Conservation (phyloP, 2,888 invertebrate species). For the Monochamus alternatus region DNA sequence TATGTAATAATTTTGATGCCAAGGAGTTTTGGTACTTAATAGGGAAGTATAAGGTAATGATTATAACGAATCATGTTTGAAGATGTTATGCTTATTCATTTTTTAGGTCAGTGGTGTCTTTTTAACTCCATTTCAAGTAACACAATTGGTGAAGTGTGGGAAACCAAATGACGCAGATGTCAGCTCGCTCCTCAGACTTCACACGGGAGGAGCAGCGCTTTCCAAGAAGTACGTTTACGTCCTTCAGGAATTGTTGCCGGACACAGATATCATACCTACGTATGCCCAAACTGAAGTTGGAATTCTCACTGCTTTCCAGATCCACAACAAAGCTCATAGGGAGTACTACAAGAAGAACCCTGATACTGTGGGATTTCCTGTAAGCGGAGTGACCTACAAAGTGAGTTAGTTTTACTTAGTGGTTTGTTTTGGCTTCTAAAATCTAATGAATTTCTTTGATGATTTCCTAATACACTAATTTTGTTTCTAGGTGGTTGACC, state of each 20-base stretch:
- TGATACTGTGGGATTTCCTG: conserved; percentile 54
- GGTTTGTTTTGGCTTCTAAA: not conserved
- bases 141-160: conserved; percentile 29
- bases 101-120: conserved; percentile 25
- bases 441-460: not conserved
- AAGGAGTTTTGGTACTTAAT: conserved; percentile 32
- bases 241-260: conserved; percentile 62
- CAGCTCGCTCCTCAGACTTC: conserved; percentile 9
- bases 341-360: conserved; percentile 55
- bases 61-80: not conserved
- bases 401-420: conserved; percentile 42
- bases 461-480: not conserved
- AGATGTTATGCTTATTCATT: not conserved
- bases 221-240: conserved; percentile 52
- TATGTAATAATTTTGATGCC: conserved; percentile 28
- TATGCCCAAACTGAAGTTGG: conserved; percentile 65
- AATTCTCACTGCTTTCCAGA: conserved; percentile 54
- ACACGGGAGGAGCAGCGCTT: conserved; percentile 57
- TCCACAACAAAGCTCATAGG: conserved; percentile 53
- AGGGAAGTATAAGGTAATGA: conserved; percentile 26
- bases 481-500: conserved; percentile 57
- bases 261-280: conserved; percentile 54
- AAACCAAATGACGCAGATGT: conserved; percentile 22
- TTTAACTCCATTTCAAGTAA: conserved; percentile 30
- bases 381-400: conserved; percentile 57